phyloP scores from a whole-genome alignment of 1,140 invertebrate genomes.

The Gryon sp. region DNA sequence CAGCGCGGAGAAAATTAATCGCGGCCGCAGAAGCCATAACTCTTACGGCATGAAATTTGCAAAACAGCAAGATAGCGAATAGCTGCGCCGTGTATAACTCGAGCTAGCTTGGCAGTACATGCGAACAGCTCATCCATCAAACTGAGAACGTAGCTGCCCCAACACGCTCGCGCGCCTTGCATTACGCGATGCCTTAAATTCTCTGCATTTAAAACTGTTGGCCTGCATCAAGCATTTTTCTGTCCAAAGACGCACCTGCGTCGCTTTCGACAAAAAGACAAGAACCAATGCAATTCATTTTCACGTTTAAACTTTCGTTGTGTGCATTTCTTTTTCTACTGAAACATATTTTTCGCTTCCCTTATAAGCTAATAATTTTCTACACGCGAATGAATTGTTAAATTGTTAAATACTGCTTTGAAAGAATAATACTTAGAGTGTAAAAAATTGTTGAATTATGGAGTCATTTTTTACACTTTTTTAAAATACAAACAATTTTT shows the following conservation, averaged over 20 bases:
- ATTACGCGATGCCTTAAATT: constrained; percentile 67
- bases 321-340: too few species aligned
- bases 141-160: constrained; percentile 69
- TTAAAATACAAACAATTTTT: too few species aligned
- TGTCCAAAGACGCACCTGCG: constrained; percentile 32
- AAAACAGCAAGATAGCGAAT: constrained; percentile 74
- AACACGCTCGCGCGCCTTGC: constrained; percentile 66
- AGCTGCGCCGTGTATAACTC: constrained; percentile 66
- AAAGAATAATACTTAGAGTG: too few species aligned
- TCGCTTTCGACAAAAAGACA: constrained; percentile 28
- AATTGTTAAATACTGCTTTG: too few species aligned
- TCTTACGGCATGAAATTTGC: constrained; percentile 75
- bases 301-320: background rate
- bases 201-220: constrained; percentile 55
- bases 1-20: constrained; percentile 69
- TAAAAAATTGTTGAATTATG: too few species aligned
- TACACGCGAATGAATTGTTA: too few species aligned
- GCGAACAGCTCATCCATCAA: constrained; percentile 78
- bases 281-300: background rate
- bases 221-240: constrained; percentile 44
- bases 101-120: constrained; percentile 69
- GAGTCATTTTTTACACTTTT: too few species aligned
- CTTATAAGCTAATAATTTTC: too few species aligned
- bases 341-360: too few species aligned
- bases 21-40: constrained; percentile 69